Base-by-base conservation (phyloP, 2,113 vertebrate species). In the Alexandromys fortis region DNA sequence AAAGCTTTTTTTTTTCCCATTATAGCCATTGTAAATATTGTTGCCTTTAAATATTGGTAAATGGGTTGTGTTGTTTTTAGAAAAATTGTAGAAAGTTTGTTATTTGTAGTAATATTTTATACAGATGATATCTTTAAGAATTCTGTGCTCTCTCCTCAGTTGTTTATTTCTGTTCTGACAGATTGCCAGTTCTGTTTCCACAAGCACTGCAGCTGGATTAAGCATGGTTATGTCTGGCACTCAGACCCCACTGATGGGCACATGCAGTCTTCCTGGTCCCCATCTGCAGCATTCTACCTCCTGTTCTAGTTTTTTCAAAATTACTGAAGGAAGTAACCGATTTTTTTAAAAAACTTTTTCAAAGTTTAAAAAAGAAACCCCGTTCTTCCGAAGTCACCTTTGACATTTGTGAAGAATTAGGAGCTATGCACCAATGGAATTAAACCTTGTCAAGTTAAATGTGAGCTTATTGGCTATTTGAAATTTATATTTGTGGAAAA, bases 141-240 rank as follows among this genome's bases (percentile, higher is more conserved):
- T 63, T 93, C 92, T 19, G 42, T 83, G 42, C 63, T 70, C 6
- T 97, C 72, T 95, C 94, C 79, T 97, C 91, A 91, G 52, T 91
- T 94, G 91, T 92, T 90, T 96, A 61, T 95, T 96, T 96, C 95
- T 97, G 73, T 89, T 93, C 96, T 98, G 98, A 98, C 91, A 97
- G 99, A 99, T 99, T 96, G 98, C 97, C 97, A 97, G 97, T 96
- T 99, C 98, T 94, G 94, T 99, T 96, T 99, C 99, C 78, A 98
- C 97, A 0, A 98, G 98, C 98, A 99, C 83, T 98, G 96, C 99
- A 96, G 99, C 63, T 89, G 99, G 98, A 97, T 98, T 96, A 99
- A 99, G 97, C 97, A 95, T 87, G 97, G 98, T 68, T 94, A 96
- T 94, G 98, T 99, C 97, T 99, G 99, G 96, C 88, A 98, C 92